Evolutionary conservation across 1,140 invertebrate genomes (phyloP).

Genomic region (Eumeta japonica): DNA sequence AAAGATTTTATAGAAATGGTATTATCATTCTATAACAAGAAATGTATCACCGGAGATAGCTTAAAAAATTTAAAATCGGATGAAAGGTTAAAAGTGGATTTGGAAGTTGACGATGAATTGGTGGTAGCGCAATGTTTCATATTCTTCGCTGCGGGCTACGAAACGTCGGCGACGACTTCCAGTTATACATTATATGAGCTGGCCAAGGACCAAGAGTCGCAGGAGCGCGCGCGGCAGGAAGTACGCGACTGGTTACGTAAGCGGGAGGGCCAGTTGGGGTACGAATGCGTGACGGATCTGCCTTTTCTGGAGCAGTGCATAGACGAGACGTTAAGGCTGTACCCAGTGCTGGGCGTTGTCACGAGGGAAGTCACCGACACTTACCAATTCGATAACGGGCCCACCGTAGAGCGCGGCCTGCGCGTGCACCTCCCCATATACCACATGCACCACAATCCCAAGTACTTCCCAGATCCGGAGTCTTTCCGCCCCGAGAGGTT

Average conservation of each 20-base stretch:
- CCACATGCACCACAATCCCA: too few species aligned
- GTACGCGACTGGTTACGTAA: too few species aligned
- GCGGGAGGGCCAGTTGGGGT: too few species aligned
- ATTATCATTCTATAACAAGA: not conserved
- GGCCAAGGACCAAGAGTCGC: conserved; percentile 26
- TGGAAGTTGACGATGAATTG: not conserved
- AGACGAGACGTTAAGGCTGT: too few species aligned
- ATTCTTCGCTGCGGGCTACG: too few species aligned
- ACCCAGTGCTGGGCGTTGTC: conserved; percentile 22
- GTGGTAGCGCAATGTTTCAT: conserved; percentile 33
- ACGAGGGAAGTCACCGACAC: conserved; percentile 14
- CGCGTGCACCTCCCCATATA: too few species aligned
- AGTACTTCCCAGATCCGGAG: too few species aligned
- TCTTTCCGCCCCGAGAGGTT: too few species aligned
- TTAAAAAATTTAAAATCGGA: not conserved
- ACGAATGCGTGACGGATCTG: too few species aligned
- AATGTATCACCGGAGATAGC: not conserved
- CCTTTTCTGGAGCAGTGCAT: too few species aligned
- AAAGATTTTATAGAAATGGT: not conserved
- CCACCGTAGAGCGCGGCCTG: too few species aligned
- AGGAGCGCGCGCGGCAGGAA: too few species aligned
- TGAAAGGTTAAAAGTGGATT: not conserved
- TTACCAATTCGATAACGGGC: not conserved
- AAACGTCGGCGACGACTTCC: conserved; percentile 22
- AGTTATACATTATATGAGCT: conserved; percentile 25